Base-by-base conservation (phyloP, 2,888 invertebrate species). In the Archaeoteleia sp. region DNA sequence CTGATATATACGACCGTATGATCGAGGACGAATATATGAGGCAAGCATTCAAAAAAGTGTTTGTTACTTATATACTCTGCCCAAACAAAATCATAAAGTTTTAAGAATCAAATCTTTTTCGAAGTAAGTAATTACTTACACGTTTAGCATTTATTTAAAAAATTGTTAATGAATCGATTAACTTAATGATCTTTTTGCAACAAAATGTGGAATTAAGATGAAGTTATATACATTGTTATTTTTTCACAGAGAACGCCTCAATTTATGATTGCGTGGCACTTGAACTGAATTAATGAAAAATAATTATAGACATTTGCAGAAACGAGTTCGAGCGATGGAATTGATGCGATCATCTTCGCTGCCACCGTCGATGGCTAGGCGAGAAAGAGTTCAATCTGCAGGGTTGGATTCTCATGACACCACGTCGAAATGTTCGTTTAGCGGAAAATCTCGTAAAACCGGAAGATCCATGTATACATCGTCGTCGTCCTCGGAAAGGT, bases 1-100 rank as follows among this genome's bases (percentile, higher is more conserved):
- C 91, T 76, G 91, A 91, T 68, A 88, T 92, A 74, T 92, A 92
- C 70, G 89, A 90, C 68, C 91, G 90, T 79, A 90, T 91, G 88
- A 88, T 90, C 70, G 91, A 92, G 78, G 91, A 92, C 73, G 91
- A 92, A 70, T 92, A 90, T 84, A 91, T 91, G 81, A 88, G 91
- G 91, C 91, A 76, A 71, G 5, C 4, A 32, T 10, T 10, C 20
- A 20, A 20, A 20, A 20, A 4, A 20, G 5, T 20, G 57, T 20
- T n/a, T n/a, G 7, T 34, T 9, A 20, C 1, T n/a, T n/a, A n/a
- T n/a, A n/a, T n/a, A n/a, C n/a, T n/a, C n/a, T n/a, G n/a, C n/a
- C n/a, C n/a, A n/a, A 1, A 4, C 7, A 14, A 29, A 20, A 1
- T 2, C 1, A 29, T 15, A 30, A 32, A 17, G 20, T 20, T 20